These are phyloP conservation scores for Syrmaticus mikado DNA, from an alignment of 2,113 vertebrate species.

Conservation along the genomic window DNA sequence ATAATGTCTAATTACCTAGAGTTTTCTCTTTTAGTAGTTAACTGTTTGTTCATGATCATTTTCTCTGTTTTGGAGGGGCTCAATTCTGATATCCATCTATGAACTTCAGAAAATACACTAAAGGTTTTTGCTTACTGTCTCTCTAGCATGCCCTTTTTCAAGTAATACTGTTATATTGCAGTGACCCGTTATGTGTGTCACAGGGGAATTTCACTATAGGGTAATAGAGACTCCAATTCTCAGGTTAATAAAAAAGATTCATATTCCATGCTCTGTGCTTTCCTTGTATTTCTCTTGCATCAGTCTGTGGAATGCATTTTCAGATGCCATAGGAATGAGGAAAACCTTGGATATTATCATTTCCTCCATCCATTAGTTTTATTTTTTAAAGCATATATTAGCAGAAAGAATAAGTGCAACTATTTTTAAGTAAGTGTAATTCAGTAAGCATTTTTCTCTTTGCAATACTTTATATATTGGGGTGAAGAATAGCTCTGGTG, in stretches of 20 bases:
- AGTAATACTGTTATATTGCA: neutral
- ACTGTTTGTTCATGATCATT: neutral
- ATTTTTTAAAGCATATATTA: neutral
- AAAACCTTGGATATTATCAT: neutral
- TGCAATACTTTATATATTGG: too few species aligned
- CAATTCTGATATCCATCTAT: neutral
- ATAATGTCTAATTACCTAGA: rapidly evolving
- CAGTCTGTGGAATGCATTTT: neutral
- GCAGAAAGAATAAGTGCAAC: neutral
- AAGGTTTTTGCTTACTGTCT: neutral
- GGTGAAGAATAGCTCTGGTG: neutral
- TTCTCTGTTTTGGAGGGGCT: neutral
- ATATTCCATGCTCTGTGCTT: neutral
- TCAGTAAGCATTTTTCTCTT: neutral
- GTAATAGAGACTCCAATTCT: too few species aligned
- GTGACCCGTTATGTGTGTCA: neutral
- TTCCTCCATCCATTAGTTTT: neutral
- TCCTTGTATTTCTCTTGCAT: neutral
- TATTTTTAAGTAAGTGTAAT: neutral
- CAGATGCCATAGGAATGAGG: neutral
- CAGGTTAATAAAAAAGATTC: neutral
- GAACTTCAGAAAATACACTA: neutral
- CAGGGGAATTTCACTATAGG: neutral
- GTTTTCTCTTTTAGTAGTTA: neutral
- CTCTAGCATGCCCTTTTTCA: neutral